Base-by-base conservation (phyloP, 2,888 invertebrate species). In the Teinopalpus imperialis region DNA sequence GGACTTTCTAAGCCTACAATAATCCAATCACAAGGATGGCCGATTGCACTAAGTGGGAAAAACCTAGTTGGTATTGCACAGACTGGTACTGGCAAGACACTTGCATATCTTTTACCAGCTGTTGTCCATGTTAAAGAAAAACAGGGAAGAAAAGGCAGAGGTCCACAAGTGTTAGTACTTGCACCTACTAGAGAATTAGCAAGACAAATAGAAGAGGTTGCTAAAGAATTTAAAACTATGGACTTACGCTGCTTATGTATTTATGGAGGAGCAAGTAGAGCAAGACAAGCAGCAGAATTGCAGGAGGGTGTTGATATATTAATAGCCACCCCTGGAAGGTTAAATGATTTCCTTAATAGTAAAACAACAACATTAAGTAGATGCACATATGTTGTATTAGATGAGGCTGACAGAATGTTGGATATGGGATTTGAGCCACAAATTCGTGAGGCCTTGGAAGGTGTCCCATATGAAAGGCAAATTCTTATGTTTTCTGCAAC, bases 371-470 rank as follows among this genome's bases (percentile, higher is more conserved):
- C 92, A 69, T 74, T 95, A 41, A 85, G 89, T 2, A 90, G 94
- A 54, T 93, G 94, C 64, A 95, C 95, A 0, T 97, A 96, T 79
- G 87, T 97, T 44, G 96, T 97, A 0, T 78, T 97, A 45, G 97
- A 97, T 80, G 97, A 97, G 79, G 97, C 97, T 23, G 97, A 98
- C 73, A 91, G 98, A 49, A 98, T 98, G 98, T 85, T 98, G 63
- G 98, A 98, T 72, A 98, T 98, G 98, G 98, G 98, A 14, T 98
- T 98, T 80, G 98, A 98, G 71, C 98, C 98, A 0, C 98, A 98
- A 78, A 97, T 98, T 56, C 90, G 97, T 14, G 96, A 97, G 80
- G 96, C 97, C 57, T 89, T 97, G 43, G 95, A 95, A 74, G 97
- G 97, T 69, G 96, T 98, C 42, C 91, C 97, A 53, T 94, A 96